A percentile compares a stretch with the other conserved stretches of the same genome.
These are phyloP conservation scores for Anabas testudineus DNA, from an alignment of 2,797 vertebrate species.

Conservation along the genomic window DNA sequence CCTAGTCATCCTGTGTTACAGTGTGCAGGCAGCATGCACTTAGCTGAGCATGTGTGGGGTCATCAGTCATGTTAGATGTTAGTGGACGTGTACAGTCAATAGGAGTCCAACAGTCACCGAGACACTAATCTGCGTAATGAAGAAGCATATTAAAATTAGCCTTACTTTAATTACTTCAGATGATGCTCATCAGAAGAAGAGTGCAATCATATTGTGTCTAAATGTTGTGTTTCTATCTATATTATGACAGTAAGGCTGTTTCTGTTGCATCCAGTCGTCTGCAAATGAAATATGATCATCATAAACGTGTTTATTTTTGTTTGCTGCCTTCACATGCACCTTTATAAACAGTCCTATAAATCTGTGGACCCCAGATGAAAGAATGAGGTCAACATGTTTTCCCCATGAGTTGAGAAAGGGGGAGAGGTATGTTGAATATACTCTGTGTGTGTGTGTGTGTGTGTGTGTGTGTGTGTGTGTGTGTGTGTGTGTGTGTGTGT, in stretches of 20 bases:
- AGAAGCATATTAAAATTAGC: conserved; percentile 19
- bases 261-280: background rate
- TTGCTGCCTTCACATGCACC: conserved; percentile 10
- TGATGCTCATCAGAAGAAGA: conserved; percentile 4
- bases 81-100: conserved; percentile 44
- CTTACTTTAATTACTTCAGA: conserved; percentile 35
- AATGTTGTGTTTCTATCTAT: conserved; percentile 1
- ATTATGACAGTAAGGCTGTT: background rate
- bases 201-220: background rate
- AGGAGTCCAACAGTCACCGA: conserved; percentile 11
- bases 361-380: conserved; percentile 64
- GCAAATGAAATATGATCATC: background rate
- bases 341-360: conserved; percentile 63
- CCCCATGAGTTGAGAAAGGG: conserved; percentile 47
- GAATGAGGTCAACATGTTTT: conserved; percentile 78
- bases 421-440: conserved; percentile 36
- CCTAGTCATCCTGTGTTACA: background rate
- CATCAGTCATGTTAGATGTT: conserved; percentile 48
- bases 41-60: conserved; percentile 28
- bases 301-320: conserved; percentile 3
- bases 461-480: conserved; percentile 8
- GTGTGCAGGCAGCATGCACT: background rate
- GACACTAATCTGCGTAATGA: conserved; percentile 1
- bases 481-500: conserved; percentile 9
- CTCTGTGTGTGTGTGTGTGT: conserved; percentile 1